Evolutionary conservation across 2,888 invertebrate genomes (phyloP), one percentile per base, ranked within the genome.

Genomic region (Loripinus fragilis): DNA sequence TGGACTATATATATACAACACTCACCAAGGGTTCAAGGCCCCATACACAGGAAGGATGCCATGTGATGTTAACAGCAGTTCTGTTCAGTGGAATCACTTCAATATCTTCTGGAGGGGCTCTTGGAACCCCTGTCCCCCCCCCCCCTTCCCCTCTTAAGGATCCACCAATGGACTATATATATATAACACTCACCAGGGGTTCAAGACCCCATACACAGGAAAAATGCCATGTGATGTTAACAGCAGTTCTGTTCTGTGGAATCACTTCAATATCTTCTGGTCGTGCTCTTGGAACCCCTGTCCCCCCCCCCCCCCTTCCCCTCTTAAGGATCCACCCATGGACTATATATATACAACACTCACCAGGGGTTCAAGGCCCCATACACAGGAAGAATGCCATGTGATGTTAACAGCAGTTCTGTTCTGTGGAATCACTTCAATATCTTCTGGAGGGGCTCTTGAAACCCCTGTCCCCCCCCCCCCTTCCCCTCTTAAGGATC

Each of bases 331-430:
- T n/a, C n/a, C n/a, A n/a, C n/a, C n/a, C n/a, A n/a, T n/a, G n/a
- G n/a, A n/a, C n/a, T n/a, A n/a, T n/a, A n/a, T n/a, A n/a, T n/a
- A n/a, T n/a, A n/a, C n/a, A n/a, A 20, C 66, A 85, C 89, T 78
- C 76, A 89, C 89, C 71, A 86, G 28, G 17, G 81, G 55, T 52
- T 20, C 12, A 17, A 60, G 23, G 30, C 70, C 69, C 20, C 45
- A 38, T 38, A 69, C 74, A 73, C 90, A 90, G 0, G 87, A 78
- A 0, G 88, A 72, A 10, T 81, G 52, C 90, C 90, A 90, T 0
- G 82, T 81, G 23, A 90, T 41, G 10, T 77, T 84, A 15, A 85
- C 78, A 30, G 75, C 70, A 28, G 83, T 86, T 33, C 67, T 76
- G 28, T 81, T 77, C 10, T 71, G 20, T 23, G 77, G 52, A 23